phyloP scores from a whole-genome alignment of 2,888 invertebrate genomes.

The Temnothorax ravouxi region DNA sequence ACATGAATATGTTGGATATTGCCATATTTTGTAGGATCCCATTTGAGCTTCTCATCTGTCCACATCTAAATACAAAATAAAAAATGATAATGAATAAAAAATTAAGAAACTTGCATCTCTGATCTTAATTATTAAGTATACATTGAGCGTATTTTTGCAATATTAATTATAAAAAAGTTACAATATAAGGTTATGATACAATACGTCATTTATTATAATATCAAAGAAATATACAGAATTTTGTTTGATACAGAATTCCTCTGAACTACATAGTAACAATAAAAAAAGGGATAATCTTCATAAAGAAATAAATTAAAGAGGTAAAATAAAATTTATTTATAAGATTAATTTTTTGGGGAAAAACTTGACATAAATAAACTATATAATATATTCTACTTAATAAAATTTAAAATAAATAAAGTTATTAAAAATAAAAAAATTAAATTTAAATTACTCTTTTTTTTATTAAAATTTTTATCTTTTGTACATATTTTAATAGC shows the following conservation, averaged over 20 bases:
- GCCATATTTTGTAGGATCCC: constrained; percentile 91
- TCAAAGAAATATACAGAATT: background rate
- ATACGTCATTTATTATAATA: background rate
- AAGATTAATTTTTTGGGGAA: background rate
- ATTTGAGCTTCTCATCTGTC: constrained; percentile 91
- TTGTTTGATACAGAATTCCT: too few relatives aligned
- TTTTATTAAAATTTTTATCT: too few relatives aligned
- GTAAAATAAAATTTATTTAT: background rate
- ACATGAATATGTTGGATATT: constrained; percentile 89
- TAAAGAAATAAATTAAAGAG: background rate
- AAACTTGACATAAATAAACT: background rate
- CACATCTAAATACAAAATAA: constrained; percentile 88
- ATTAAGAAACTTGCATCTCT: background rate
- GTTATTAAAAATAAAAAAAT: too few relatives aligned
- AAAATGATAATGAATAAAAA: background rate
- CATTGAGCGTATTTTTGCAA: background rate
- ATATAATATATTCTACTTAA: too few relatives aligned
- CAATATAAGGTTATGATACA: background rate
- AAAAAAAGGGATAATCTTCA: background rate
- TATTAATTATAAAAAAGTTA: background rate
- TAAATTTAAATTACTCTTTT: too few relatives aligned
- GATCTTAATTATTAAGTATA: background rate
- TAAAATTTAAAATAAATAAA: too few relatives aligned
- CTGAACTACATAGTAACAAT: background rate
- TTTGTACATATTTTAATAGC: too few relatives aligned